Base-by-base conservation (phyloP, 2,888 invertebrate genomes). In the Onchidella celtica region DNA sequence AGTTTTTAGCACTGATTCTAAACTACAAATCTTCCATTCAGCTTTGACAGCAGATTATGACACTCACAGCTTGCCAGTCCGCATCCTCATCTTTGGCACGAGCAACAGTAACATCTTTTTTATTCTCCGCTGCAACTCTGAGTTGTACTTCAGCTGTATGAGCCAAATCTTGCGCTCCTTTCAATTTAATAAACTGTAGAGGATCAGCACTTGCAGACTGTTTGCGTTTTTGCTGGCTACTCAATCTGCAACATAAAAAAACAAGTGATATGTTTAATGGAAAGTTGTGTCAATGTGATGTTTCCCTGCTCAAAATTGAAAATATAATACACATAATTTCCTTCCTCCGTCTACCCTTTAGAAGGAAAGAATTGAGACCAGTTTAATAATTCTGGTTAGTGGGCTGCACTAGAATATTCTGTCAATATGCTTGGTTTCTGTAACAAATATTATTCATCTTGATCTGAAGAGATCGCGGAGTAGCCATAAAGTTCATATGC, bases 161-260 rank as follows among this genome's bases (percentile, higher is more conserved):
- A 3, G 92, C 90, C 74, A 93, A 79, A 11, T 87, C 86, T 4
- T 86, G 86, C 27, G 89, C 88, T 24, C 87, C 84, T 61, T 86
- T 86, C 17, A 83, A 78, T 84, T 92, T 90, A 59, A 92, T 86
- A 86, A 92, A 93, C 88, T 93, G 92, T 69, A 92, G 85, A 1
- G 93, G 92, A 82, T 93, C 90, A 17, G 84, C 82, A 36, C 87
- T 87, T 4, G 87, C 84, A 40, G 84, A 86, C n/a, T 87, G 83
- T 9, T 80, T 84, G 14, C 82, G 80, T 3, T 55, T 27, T 4
- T 21, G 2, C n/a, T 79, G 76, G 57, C 81, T 17, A 72, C 65
- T 74, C 85, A 84, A 3, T 61, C 81, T 81, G 81, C 3, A 40
- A 75, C 11, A 34, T 24, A 70, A 38, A 66, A 24, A 6, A 32